A percentile compares a stretch with the other conserved stretches of the same genome.
These are phyloP conservation scores for Zele albiditarsus DNA, from an alignment of 2,888 invertebrate genomes.

Conservation along the genomic window DNA sequence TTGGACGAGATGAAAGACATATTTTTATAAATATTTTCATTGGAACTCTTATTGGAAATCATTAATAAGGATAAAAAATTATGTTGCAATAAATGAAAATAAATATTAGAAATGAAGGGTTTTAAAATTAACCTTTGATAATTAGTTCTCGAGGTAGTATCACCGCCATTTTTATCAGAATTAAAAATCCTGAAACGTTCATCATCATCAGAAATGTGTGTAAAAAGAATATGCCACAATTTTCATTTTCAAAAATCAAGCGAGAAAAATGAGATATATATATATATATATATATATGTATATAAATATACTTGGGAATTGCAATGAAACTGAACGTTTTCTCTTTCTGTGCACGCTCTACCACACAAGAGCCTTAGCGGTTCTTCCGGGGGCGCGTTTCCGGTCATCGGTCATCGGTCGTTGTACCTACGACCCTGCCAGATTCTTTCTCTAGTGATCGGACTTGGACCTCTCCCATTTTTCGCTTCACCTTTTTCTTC, in stretches of 20 bases:
- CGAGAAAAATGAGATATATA: not conserved
- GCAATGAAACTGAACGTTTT: not conserved
- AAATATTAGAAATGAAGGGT: too few relatives aligned
- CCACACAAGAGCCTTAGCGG: constrained; percentile 1
- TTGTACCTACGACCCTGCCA: constrained; percentile 4
- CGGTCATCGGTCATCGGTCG: constrained; percentile 47
- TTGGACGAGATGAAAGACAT: too few relatives aligned
- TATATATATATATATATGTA: not conserved
- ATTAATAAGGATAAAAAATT: too few relatives aligned
- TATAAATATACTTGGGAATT: not conserved
- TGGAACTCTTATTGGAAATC: too few relatives aligned
- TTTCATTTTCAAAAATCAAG: not conserved
- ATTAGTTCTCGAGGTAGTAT: too few relatives aligned
- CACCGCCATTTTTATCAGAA: too few relatives aligned
- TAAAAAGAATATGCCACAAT: too few relatives aligned
- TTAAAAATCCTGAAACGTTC: too few relatives aligned
- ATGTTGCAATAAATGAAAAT: too few relatives aligned
- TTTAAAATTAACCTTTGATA: too few relatives aligned
- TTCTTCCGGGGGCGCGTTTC: constrained; percentile 17
- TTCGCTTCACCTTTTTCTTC: not conserved
- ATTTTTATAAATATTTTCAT: too few relatives aligned
- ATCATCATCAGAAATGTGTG: too few relatives aligned
- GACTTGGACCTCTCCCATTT: constrained; percentile 12
- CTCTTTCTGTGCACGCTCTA: constrained; percentile 16
- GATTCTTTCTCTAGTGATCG: not conserved